Evolutionary conservation across 2,888 invertebrate species (phyloP).

Genomic region (Dilophus febrilis): DNA sequence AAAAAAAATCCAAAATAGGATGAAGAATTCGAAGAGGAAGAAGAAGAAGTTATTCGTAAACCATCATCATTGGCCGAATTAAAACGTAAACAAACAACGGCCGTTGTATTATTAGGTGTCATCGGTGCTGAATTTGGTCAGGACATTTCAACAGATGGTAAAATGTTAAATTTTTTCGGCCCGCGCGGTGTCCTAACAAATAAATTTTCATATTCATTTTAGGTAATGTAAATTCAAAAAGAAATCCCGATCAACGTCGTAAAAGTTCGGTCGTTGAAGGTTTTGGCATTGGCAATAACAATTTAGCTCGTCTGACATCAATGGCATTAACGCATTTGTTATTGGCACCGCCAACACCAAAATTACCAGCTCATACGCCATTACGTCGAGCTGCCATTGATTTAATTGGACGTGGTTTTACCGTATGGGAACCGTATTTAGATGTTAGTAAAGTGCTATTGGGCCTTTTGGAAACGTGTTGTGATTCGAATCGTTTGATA

Average conservation of each 20-base stretch:
- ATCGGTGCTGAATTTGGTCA: slow-evolving; percentile 98
- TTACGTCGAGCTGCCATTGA: slow-evolving; percentile 91
- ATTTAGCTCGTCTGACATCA: slow-evolving; percentile 79
- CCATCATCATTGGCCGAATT: slow-evolving; percentile 73
- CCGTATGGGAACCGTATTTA: slow-evolving; percentile 96
- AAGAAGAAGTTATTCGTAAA: slow-evolving; percentile 68
- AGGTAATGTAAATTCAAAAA: background rate
- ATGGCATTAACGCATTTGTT: slow-evolving; percentile 87
- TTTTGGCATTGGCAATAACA: slow-evolving; percentile 71
- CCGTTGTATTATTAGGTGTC: slow-evolving; percentile 90
- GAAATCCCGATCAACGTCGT: slow-evolving; percentile 30
- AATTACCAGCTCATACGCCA: slow-evolving; percentile 84
- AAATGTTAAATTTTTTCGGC: slow-evolving; percentile 2
- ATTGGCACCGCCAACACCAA: slow-evolving; percentile 65
- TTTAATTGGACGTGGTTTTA: slow-evolving; percentile 90
- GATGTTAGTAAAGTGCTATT: slow-evolving; percentile 78
- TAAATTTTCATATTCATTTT: no score
- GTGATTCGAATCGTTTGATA: slow-evolving; percentile 77
- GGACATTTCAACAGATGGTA: slow-evolving; percentile 60
- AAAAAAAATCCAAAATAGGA: background rate
- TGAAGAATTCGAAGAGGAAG: slow-evolving; percentile 72
- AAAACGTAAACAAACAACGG: slow-evolving; percentile 89
- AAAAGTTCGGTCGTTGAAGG: slow-evolving; percentile 76
- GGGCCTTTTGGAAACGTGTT: slow-evolving; percentile 81
- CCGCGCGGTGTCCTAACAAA: slow-evolving; percentile 18